Conservation (phyloP, 2,113 vertebrate species). For the Jaculus jaculus region DNA sequence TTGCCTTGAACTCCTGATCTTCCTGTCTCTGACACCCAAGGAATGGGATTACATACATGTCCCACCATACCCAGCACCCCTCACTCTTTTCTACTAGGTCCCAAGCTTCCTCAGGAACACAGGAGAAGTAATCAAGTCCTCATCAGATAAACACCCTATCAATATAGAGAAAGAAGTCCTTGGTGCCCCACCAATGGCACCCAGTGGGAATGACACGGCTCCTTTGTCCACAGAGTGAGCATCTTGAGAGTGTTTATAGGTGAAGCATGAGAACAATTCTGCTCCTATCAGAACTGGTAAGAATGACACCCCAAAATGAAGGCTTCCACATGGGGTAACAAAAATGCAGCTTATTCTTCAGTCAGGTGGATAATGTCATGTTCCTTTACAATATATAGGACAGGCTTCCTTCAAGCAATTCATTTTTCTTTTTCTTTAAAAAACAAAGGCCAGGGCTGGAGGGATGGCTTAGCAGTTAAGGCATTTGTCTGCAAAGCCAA, state of each 20-base stretch:
- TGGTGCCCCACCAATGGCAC: neutral
- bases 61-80: neutral
- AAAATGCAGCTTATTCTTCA: neutral
- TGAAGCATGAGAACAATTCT: neutral
- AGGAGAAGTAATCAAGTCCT: neutral
- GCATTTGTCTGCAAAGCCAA: too few species aligned
- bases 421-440: neutral
- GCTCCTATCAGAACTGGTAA: neutral
- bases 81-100: neutral
- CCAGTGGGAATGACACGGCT: accelerated
- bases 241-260: neutral
- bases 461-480: too few species aligned
- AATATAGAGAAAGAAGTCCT: neutral
- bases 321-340: neutral
- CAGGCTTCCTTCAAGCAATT: neutral
- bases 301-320: neutral
- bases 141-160: neutral
- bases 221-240: neutral
- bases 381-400: neutral
- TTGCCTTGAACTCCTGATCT: neutral
- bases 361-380: neutral
- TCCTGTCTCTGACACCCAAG: neutral
- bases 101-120: neutral
- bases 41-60: neutral
- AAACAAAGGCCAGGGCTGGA: too few species aligned